These are phyloP conservation scores for Gonatopus flavifemur DNA, from an alignment of 1,140 invertebrate species.

Conservation along the genomic window DNA sequence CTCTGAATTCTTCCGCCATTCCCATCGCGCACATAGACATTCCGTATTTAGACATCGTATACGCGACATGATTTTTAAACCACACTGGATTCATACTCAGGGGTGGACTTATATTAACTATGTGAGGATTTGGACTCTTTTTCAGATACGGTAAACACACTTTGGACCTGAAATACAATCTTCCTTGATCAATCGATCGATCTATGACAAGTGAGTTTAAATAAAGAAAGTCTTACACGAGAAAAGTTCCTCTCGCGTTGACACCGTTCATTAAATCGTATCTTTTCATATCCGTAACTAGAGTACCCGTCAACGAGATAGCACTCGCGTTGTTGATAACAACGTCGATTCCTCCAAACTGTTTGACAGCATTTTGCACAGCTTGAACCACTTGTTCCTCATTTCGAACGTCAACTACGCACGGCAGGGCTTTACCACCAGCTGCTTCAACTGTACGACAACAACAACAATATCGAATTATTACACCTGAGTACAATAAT, in stretches of 20 bases:
- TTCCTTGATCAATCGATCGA: too few species aligned
- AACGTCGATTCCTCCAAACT: slow-evolving; percentile 97
- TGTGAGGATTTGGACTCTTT: slow-evolving; percentile 90
- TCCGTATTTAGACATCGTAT: slow-evolving; percentile 98
- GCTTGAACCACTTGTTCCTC: slow-evolving; percentile 81
- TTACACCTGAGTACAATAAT: too few species aligned
- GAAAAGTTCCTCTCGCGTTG: slow-evolving; percentile 89
- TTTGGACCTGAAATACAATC: slow-evolving; percentile 86
- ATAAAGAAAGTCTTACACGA: slow-evolving; percentile 71
- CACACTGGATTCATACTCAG: slow-evolving; percentile 86
- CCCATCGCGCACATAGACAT: slow-evolving; percentile 99
- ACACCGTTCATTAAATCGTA: slow-evolving; percentile 94
- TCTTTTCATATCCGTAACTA: slow-evolving; percentile 90
- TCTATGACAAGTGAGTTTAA: too few species aligned
- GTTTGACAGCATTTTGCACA: slow-evolving; percentile 83
- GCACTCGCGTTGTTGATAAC: slow-evolving; percentile 96
- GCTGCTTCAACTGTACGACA: slow-evolving; percentile 78
- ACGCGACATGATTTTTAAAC: slow-evolving; percentile 93
- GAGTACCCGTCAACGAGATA: slow-evolving; percentile 86
- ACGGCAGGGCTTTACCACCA: slow-evolving; percentile 89
- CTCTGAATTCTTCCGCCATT: slow-evolving; percentile 90
- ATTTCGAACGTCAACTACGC: slow-evolving; percentile 91
- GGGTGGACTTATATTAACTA: slow-evolving; percentile 94
- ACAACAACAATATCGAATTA: neutral
- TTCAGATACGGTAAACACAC: slow-evolving; percentile 86